Evolutionary conservation across 2,113 vertebrate genomes (phyloP).

Genomic region (Oryctolagus cuniculus): mOryCun1.1 NC_091432.1:184684501-184685000

Average conservation of each 20-base stretch:
- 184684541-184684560: not conserved
- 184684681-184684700: not conserved
- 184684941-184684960: not conserved
- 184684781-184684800: not conserved
- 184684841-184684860: not conserved
- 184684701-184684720: not conserved
- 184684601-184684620: conserved; percentile 2
- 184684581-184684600: not conserved
- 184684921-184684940: not conserved
- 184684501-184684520: not conserved
- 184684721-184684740: not conserved
- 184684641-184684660: not conserved
- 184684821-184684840: not conserved
- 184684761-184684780: not conserved
- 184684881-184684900: not conserved
- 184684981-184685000: not conserved
- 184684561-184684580: conserved; percentile 31
- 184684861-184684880: not conserved
- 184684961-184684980: not conserved
- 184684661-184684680: not conserved
- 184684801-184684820: not conserved
- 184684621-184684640: not conserved
- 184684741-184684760: not conserved
- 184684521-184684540: not conserved
- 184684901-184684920: not conserved